A percentile compares a stretch with the other conserved stretches of the same genome.
These are phyloP conservation scores for Episyrphus balteatus DNA, from an alignment of 1,140 invertebrate species.

Conservation along the genomic window DNA sequence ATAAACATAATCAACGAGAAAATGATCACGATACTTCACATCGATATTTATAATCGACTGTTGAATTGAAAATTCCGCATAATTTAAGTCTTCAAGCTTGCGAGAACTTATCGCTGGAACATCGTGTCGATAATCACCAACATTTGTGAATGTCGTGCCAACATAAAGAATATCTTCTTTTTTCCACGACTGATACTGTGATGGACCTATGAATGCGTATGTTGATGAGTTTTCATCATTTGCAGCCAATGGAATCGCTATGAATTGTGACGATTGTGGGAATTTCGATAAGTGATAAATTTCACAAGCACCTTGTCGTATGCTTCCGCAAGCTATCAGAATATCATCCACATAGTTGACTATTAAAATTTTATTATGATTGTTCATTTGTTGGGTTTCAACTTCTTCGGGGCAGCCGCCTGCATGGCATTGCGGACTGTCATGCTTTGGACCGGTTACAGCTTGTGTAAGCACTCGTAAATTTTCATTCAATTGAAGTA, in stretches of 20 bases:
- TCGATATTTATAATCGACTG: slow-evolving; percentile 83
- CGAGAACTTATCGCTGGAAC: slow-evolving; percentile 87
- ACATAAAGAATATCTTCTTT: slow-evolving; percentile 80
- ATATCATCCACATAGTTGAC: slow-evolving; percentile 66
- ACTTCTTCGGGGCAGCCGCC: slow-evolving; percentile 63
- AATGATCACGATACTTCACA: slow-evolving; percentile 89
- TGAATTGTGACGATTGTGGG: slow-evolving; percentile 55
- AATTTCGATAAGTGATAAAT: slow-evolving; percentile 78
- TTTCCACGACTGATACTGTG: slow-evolving; percentile 66
- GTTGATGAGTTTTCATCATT: slow-evolving; percentile 87
- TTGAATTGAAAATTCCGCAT: slow-evolving; percentile 76
- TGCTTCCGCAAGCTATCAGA: slow-evolving; percentile 79
- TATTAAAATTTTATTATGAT: slow-evolving; percentile 85
- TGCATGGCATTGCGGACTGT: slow-evolving; percentile 80
- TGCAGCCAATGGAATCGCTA: slow-evolving; percentile 71
- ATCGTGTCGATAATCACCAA: slow-evolving; percentile 84
- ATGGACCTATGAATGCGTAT: slow-evolving; percentile 88
- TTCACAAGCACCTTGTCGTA: slow-evolving; percentile 77
- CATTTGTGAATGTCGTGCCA: slow-evolving; percentile 86
- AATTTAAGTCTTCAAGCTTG: slow-evolving; percentile 62
- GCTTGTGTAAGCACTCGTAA: slow-evolving; percentile 58
- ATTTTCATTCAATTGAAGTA: slow-evolving; percentile 68
- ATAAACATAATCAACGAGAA: slow-evolving; percentile 88
- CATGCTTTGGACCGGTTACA: slow-evolving; percentile 59
- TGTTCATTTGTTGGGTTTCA: slow-evolving; percentile 59